Percentiles rank a stretch among this genome's conserved stretches.
Conservation (phyloP, 2,888 invertebrate genomes). For the Scaptomyza polygonia region DNA sequence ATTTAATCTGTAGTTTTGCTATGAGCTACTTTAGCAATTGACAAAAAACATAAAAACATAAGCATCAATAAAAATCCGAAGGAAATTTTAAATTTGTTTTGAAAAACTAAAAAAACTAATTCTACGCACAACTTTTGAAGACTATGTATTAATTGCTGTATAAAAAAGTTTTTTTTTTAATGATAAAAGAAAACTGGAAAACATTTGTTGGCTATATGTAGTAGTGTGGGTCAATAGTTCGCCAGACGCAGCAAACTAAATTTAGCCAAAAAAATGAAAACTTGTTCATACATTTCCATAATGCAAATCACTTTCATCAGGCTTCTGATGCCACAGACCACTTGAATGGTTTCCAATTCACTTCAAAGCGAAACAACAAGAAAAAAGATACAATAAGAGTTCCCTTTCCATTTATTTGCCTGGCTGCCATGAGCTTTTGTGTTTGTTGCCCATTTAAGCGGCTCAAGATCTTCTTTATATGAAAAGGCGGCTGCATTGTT, state of each 20-base stretch:
- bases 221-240: constrained; percentile 75
- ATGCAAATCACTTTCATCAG: constrained; percentile 59
- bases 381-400: constrained; percentile 32
- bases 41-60: constrained; percentile 14
- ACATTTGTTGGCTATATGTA: constrained; percentile 23
- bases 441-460: constrained; percentile 31
- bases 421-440: constrained; percentile 15
- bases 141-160: neutral
- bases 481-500: constrained; percentile 63
- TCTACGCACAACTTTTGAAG: neutral
- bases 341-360: constrained; percentile 71
- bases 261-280: constrained; percentile 57
- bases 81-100: constrained; percentile 1
- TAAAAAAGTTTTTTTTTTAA: constrained; percentile 3
- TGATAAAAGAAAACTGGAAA: constrained; percentile 5
- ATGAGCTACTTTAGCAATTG: constrained; percentile 22
- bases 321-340: constrained; percentile 52
- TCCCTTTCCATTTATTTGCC: constrained; percentile 1
- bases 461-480: constrained; percentile 50
- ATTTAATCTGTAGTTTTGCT: constrained; percentile 13
- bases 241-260: constrained; percentile 54
- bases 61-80: constrained; percentile 21
- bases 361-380: constrained; percentile 63
- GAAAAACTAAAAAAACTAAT: constrained; percentile 4
- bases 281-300: constrained; percentile 41